Base-by-base conservation (phyloP, 2,888 invertebrate genomes). In the Leuctra nigra region DNA sequence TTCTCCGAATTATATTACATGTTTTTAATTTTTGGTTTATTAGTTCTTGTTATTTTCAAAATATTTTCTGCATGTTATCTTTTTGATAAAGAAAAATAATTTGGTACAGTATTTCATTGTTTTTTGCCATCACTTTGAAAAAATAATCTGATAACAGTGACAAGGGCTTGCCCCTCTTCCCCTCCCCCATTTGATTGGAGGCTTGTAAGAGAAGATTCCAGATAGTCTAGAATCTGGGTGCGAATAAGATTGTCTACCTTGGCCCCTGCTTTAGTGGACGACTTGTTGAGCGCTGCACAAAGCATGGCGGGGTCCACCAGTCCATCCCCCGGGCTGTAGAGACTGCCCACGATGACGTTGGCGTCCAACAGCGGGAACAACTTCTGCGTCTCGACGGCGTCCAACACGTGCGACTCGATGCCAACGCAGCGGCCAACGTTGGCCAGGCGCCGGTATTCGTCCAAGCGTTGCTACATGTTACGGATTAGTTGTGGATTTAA, bases 271-370 rank as follows among this genome's bases (percentile, higher is more conserved):
- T 73, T 75, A 0, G 77, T 81, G 0, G 91, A 86, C n/a, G 81
- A 82, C 69, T 84, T 82, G 0, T 83, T 78, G 13, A 93, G 75
- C 0, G 91, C 86, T 18, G 79, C 77, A 65, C 90, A 87, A 35
- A 87, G 78, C 80, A 88, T 88, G 0, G 87, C 79, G 0, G 93
- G 92, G 68, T 94, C 93, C 29, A 93, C 82, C 7, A 83, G 84
- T 1, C 93, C 93, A 70, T 93, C 92, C 11, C 82, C 81, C 0
- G 91, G 86, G 1, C 85, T 83, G 66, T 86, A 87, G 1, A 94
- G 72, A 0, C 90, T 85, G 64, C 88, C 91, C 64, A 81, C 75
- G 64, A 93, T 83, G 4, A 84, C 79, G 14, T 78, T 77, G 0
- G 85, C 83, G 66, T 92, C 84, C 60, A 94, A 70, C 13, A 92